Base-by-base conservation (phyloP, 23 tunicate species). In the Ascidia mentula region DNA sequence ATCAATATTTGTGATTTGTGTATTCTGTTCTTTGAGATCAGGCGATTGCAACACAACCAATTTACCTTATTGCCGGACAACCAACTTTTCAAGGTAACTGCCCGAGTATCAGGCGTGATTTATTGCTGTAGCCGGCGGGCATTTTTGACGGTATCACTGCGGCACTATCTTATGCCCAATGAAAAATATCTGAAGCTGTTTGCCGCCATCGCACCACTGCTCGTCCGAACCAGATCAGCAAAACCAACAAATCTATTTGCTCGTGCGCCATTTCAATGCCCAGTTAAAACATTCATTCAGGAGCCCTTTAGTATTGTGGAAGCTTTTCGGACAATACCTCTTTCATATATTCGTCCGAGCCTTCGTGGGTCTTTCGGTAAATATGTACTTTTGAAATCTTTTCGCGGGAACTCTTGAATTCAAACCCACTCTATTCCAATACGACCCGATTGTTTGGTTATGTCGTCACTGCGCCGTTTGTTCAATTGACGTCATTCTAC, bases 401-500 rank as follows among this genome's bases (percentile, higher is more conserved):
- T 53, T 53, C 65, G 65, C 65, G 65, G 65, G 65, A 53, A 53
- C 65, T 53, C 65, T 53, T 53, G 22, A 26, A 53, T 20, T 53
- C 24, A 26, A 53, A 53, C 22, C 65, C 65, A 9, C 12, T 53
- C 28, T 20, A 26, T 53, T 53, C 28, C 28, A 53, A 53, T 53
- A 53, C 65, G 65, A 53, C 65, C 28, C 65, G 24, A 53, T 20
- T 53, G 65, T 53, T 53, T 53, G 65, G 24, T 53, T 53, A 28
- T 53, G 65, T 65, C 82, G 69, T 79, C 82, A 79, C 82, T 45
- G 33, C 5, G 9, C 28, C 46, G 31, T 79, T 61, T 79, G 53
- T 79, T 79, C 74, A 45, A 79, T 79, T 79, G 82, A 79, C 81
- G 81, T 77, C 81, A 77, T 9, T 6, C 22, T 46, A 77, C 82